Evolutionary conservation across 2,888 invertebrate species (phyloP), one percentile per base, ranked within the genome.

Genomic region (Tolmerus cingulatus): DNA sequence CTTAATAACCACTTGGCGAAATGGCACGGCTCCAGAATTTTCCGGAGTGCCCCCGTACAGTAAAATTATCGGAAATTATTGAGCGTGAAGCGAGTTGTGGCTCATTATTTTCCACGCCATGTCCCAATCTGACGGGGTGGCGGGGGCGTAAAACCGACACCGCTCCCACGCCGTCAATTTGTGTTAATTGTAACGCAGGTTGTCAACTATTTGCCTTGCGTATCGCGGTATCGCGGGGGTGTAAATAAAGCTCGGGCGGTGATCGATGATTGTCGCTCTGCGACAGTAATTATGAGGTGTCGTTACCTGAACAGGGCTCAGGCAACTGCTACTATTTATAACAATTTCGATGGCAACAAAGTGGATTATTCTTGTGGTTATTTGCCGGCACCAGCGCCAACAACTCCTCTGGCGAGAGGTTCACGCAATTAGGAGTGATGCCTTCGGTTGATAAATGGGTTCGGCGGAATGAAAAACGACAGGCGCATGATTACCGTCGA

Each of bases 1-100:
- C 78, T 78, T 78, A 78, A 78, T 78, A 78, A 78, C 43, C 78
- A 78, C 78, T 78, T 43, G 37, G 78, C 43, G 43, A n/a, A 37
- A 40, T 43, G 19, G 23, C 66, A 78, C 43, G 78, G 23, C 37
- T 37, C 43, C 78, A 66, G 27, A 66, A 66, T 23, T 66, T 66
- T 19, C 23, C 27, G 12, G 66, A 66, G 66, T 66, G 23, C 23
- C 12, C 4, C 12, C 23, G 27, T 66, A 66, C 23, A 66, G 23
- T 9, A 12, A 27, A 66, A 66, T 66, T 40, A 78, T 78, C 43
- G 40, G 43, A 23, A 9, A 78, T 78, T 78, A 78, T 78, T 78
- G 40, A 78, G 78, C 78, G 78, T 78, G 43, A 78, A 78, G 78
- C 14, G 19, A 37, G 66, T 66, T 66, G 66, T n/a, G 78, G 66